These are phyloP conservation scores for Drosophila tropicalis DNA, from an alignment of 1,140 invertebrate species.

Conservation along the genomic window DNA sequence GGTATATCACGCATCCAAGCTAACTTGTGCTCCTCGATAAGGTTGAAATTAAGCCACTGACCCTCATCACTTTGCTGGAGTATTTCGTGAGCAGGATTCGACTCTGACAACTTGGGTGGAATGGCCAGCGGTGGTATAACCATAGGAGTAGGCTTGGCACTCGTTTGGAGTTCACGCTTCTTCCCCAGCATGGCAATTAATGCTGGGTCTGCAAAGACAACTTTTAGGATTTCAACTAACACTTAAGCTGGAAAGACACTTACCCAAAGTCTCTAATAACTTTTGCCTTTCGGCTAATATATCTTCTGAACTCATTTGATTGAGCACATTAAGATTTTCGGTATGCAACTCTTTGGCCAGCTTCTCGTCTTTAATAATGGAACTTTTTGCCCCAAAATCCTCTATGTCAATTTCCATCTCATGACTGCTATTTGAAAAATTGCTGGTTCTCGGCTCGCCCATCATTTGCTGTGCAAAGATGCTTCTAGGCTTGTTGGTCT, in stretches of 20 bases:
- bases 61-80: constrained; percentile 86
- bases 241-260: not conserved
- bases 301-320: constrained; percentile 89
- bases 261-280: constrained; percentile 87
- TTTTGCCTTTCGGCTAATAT: constrained; percentile 90
- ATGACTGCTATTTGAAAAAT: not conserved
- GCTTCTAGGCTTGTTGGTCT: constrained; percentile 33
- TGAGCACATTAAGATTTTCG: constrained; percentile 89
- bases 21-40: constrained; percentile 91
- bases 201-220: constrained; percentile 57
- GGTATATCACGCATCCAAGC: constrained; percentile 92
- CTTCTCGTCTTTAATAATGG: constrained; percentile 84
- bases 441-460: not conserved
- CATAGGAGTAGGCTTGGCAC: not conserved
- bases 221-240: not conserved
- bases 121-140: constrained; percentile 21
- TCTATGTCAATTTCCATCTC: not conserved
- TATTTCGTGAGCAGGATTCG: constrained; percentile 85
- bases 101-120: constrained; percentile 46
- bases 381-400: constrained; percentile 78
- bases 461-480: constrained; percentile 55
- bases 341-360: constrained; percentile 87
- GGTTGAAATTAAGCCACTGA: constrained; percentile 92
- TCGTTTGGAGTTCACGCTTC: constrained; percentile 81
- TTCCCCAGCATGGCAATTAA: constrained; percentile 85